Evolutionary conservation across 2,797 vertebrate species (phyloP).

Genomic region (Acipenser transmontanus): DNA sequence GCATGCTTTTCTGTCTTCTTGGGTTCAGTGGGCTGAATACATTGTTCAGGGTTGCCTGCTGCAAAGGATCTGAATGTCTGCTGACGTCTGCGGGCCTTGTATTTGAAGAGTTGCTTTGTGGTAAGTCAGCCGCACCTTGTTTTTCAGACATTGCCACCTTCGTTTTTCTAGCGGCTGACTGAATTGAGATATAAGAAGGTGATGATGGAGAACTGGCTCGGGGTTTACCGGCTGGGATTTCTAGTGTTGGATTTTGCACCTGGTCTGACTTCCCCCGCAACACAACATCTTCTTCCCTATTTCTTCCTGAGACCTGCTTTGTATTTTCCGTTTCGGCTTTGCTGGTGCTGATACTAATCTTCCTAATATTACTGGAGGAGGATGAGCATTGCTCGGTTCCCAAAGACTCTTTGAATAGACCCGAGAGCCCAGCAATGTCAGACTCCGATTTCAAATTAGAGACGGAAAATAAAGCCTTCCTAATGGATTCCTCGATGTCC

Average conservation of each 20-base stretch:
- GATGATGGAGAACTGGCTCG: conserved; percentile 62
- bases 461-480: conserved; percentile 84
- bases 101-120: conserved; percentile 15
- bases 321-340: conserved; percentile 49
- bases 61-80: conserved; percentile 14
- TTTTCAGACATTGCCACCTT: conserved; percentile 35
- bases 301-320: conserved; percentile 21
- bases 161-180: conserved; percentile 71
- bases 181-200: conserved; percentile 79
- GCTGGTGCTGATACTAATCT: conserved; percentile 70
- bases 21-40: conserved; percentile 39
- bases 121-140: not conserved
- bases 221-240: conserved; percentile 41
- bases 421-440: conserved; percentile 69
- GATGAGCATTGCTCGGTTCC: conserved; percentile 43
- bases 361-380: conserved; percentile 55
- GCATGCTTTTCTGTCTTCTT: conserved; percentile 58
- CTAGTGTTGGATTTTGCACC: conserved; percentile 28
- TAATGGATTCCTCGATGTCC: conserved; percentile 85
- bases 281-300: conserved; percentile 8
- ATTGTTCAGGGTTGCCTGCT: conserved; percentile 28
- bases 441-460: conserved; percentile 84
- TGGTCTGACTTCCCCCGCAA: conserved; percentile 17
- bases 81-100: conserved; percentile 28
- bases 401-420: conserved; percentile 80